Evolutionary conservation across 64 coral and sea anemone genomes (phyloP).

Genomic region (Pocillopora damicornis): DNA sequence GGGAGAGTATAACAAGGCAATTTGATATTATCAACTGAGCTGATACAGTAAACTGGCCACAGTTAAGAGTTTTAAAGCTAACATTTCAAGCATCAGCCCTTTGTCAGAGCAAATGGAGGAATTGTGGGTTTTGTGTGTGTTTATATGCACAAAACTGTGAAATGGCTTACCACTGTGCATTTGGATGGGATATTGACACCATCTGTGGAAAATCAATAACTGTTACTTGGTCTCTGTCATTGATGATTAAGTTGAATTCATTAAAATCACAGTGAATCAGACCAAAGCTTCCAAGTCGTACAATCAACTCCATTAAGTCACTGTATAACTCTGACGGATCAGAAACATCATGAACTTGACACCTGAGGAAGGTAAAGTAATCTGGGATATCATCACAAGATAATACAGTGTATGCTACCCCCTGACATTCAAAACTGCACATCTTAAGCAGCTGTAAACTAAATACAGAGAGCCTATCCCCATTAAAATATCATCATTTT

Average conservation of each 20-base stretch:
- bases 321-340: constrained; percentile 72
- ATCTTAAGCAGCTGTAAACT: too few relatives aligned
- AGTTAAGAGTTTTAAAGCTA: too few relatives aligned
- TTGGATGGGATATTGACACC: constrained; percentile 96
- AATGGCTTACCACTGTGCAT: constrained; percentile 83
- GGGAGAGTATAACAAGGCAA: too few relatives aligned
- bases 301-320: constrained; percentile 91
- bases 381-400: background rate
- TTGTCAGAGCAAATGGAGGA: too few relatives aligned
- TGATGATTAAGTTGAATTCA: constrained; percentile 93
- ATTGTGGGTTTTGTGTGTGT: too few relatives aligned
- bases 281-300: constrained; percentile 76
- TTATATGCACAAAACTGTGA: background rate
- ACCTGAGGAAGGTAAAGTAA: constrained; percentile 18
- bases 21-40: too few relatives aligned
- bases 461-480: too few relatives aligned
- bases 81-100: too few relatives aligned
- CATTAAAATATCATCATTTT: too few relatives aligned
- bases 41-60: too few relatives aligned
- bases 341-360: constrained; percentile 80
- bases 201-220: constrained; percentile 98
- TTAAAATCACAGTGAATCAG: constrained; percentile 98
- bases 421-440: background rate
- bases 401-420: too few relatives aligned
- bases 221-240: constrained; percentile 82